Percentiles rank a stretch among this genome's conserved stretches.
Evolutionary conservation across 2,888 invertebrate species (phyloP).

Genomic region (Protodeltote pygarga): DNA sequence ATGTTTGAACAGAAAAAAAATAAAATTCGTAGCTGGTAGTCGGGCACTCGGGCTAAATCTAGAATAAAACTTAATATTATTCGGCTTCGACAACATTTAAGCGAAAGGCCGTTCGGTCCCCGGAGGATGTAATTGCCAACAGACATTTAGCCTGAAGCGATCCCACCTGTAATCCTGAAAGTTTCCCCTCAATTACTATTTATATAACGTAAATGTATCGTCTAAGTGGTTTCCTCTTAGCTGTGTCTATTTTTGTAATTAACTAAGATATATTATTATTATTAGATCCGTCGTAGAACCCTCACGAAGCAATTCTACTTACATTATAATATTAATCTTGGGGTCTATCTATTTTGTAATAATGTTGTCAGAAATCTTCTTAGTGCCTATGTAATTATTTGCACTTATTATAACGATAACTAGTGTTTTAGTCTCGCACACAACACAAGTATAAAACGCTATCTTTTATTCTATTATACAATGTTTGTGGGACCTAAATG

Average conservation of each 20-base stretch:
- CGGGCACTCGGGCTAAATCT: conserved; percentile 3
- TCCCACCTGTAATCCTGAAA: conserved; percentile 28
- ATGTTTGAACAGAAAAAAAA: conserved; percentile 6
- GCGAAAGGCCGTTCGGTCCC: not conserved
- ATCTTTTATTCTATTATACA: too few relatives aligned
- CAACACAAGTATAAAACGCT: too few relatives aligned
- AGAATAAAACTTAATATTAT: conserved; percentile 36
- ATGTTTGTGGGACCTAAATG: too few relatives aligned
- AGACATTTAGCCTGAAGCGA: conserved; percentile 24
- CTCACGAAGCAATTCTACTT: not conserved
- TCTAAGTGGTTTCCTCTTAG: conserved; percentile 10
- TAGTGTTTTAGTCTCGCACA: too few relatives aligned
- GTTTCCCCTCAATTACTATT: conserved; percentile 38
- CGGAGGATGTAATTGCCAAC: conserved; percentile 17
- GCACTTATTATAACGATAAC: too few relatives aligned
- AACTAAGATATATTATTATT: not conserved
- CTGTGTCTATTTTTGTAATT: conserved; percentile 1
- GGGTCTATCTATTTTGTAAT: too few relatives aligned
- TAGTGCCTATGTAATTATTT: too few relatives aligned
- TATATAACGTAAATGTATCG: conserved; percentile 37
- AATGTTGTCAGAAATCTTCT: too few relatives aligned
- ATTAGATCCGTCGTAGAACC: not conserved
- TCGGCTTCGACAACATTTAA: not conserved
- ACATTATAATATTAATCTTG: too few relatives aligned
- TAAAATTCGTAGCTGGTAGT: conserved; percentile 24